Evolutionary conservation across 2,113 vertebrate genomes (phyloP).

Genomic region (Thunnus maccoyii): DNA sequence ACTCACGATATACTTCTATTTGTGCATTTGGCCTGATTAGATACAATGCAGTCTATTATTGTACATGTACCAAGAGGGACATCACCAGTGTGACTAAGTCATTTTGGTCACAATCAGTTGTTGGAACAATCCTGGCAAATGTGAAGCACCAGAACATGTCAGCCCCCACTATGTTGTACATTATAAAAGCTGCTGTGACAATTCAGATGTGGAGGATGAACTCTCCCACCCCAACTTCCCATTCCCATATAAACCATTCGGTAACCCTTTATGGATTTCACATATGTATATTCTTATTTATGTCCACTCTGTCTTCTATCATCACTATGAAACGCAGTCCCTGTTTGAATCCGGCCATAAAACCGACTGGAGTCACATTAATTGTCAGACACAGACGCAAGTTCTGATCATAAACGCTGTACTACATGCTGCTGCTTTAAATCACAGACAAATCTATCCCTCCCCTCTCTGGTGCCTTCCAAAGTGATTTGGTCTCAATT

Average conservation of each 20-base stretch:
- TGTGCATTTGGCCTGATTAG: slow-evolving; percentile 30
- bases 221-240: slow-evolving; percentile 68
- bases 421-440: slow-evolving; percentile 81
- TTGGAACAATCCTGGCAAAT: slow-evolving; percentile 51
- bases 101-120: slow-evolving; percentile 45
- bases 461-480: slow-evolving; percentile 71
- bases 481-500: slow-evolving; percentile 82
- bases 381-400: slow-evolving; percentile 82
- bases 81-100: slow-evolving; percentile 34
- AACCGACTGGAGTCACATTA: slow-evolving; percentile 82
- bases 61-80: slow-evolving; percentile 2
- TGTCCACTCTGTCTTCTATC: slow-evolving; percentile 77
- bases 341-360: slow-evolving; percentile 81
- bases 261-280: slow-evolving; percentile 78
- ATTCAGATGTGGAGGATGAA: slow-evolving; percentile 75
- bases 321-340: slow-evolving; percentile 77
- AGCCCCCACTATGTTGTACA: slow-evolving; percentile 51
- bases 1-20: slow-evolving; percentile 14
- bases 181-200: slow-evolving; percentile 70
- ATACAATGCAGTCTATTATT: slow-evolving; percentile 5
- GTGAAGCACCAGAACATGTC: slow-evolving; percentile 43
- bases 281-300: slow-evolving; percentile 79
- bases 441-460: slow-evolving; percentile 78
- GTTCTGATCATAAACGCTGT: slow-evolving; percentile 84
- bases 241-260: slow-evolving; percentile 69